phyloP scores from a whole-genome alignment of 2,888 invertebrate species.

The Trypoxylon attenuatum region DNA sequence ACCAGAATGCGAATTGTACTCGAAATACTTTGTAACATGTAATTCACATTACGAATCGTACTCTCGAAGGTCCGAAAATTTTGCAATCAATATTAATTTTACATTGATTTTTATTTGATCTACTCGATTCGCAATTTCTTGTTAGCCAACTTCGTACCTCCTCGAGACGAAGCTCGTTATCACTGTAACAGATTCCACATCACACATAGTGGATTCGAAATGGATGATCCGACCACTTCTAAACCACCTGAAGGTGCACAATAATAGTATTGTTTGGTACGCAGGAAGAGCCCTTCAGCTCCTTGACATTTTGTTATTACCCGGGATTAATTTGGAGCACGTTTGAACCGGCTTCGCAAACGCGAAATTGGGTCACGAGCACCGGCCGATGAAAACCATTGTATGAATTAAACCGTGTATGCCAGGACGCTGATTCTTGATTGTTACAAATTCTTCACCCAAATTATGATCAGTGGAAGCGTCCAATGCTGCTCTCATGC shows the following conservation, averaged over 20 bases:
- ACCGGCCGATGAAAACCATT: slow-evolving; percentile 49
- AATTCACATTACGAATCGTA: too few species aligned
- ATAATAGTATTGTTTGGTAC: slow-evolving; percentile 22
- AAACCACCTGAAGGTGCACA: slow-evolving; percentile 18
- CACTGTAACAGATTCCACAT: too few species aligned
- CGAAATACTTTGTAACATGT: too few species aligned
- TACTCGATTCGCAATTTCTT: too few species aligned
- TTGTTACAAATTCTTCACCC: slow-evolving; percentile 56
- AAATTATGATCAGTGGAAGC: slow-evolving; percentile 35
- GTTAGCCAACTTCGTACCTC: too few species aligned
- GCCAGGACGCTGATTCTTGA: slow-evolving; percentile 38
- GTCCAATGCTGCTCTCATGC: too few species aligned
- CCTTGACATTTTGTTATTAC: slow-evolving; percentile 56
- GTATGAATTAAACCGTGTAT: slow-evolving; percentile 40
- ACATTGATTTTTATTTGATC: too few species aligned
- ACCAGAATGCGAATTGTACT: too few species aligned
- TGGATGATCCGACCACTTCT: slow-evolving; percentile 6
- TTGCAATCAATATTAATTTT: too few species aligned
- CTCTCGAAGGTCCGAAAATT: too few species aligned
- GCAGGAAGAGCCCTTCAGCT: slow-evolving; percentile 19
- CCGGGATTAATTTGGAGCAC: slow-evolving; percentile 59
- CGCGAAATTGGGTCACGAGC: slow-evolving; percentile 57
- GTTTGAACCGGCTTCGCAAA: slow-evolving; percentile 45
- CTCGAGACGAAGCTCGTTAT: too few species aligned
- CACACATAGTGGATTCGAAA: slow-evolving; percentile 6